phyloP scores from a whole-genome alignment of 2,797 vertebrate genomes.

The Tragopan temminckii region DNA sequence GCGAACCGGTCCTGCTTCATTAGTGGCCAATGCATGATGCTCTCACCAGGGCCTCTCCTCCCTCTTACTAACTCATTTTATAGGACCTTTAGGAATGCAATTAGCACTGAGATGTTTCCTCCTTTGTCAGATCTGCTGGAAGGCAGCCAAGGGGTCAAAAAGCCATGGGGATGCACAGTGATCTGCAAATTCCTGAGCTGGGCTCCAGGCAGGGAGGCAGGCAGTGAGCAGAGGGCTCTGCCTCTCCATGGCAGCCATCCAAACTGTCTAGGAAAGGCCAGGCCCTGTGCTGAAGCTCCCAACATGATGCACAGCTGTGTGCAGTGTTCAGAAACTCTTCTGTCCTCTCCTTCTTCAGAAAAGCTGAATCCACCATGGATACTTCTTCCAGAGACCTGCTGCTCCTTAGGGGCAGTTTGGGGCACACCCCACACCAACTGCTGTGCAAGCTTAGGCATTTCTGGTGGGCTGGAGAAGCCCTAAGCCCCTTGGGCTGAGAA shows the following conservation, averaged over 20 bases:
- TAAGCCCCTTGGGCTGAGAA: neutral
- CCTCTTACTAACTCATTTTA: constrained; percentile 48
- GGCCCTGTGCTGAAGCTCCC: accelerated
- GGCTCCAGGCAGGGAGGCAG: neutral
- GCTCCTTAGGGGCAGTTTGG: neutral
- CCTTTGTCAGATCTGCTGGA: constrained; percentile 51
- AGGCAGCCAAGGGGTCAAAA: constrained; percentile 37
- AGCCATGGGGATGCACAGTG: neutral
- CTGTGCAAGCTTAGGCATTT: neutral
- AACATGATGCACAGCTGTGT: neutral
- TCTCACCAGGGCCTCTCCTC: constrained; percentile 31
- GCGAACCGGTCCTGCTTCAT: neutral
- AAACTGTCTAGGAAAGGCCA: neutral
- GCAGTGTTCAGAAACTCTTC: neutral
- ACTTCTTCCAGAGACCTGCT: neutral
- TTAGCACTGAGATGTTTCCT: constrained; percentile 45
- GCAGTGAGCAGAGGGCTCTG: neutral
- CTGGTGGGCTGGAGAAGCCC: neutral
- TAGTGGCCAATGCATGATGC: neutral
- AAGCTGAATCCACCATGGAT: neutral
- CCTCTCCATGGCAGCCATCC: neutral
- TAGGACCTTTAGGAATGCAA: constrained; percentile 63
- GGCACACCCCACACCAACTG: neutral
- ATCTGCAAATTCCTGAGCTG: neutral
- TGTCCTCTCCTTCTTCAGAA: neutral